Evolutionary conservation across 2,888 invertebrate species (phyloP).

Genomic region (Acanthacorydalis orientalis): DNA sequence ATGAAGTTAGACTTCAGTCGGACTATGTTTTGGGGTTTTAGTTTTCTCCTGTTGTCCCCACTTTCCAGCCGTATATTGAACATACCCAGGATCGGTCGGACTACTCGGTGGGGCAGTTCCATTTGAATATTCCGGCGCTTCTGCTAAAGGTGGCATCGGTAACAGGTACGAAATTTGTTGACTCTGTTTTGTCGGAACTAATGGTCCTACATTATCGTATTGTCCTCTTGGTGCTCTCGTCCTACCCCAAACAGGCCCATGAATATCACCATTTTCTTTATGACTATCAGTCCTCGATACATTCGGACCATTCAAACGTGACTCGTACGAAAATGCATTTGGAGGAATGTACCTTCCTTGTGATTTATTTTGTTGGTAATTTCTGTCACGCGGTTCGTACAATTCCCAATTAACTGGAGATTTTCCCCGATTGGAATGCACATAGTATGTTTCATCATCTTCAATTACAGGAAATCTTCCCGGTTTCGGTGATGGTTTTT

Average conservation of each 20-base stretch:
- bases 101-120: conserved; percentile 36
- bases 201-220: background rate
- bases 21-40: conserved; percentile 41
- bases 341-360: too few species aligned
- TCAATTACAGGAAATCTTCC: background rate
- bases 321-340: too few species aligned
- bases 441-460: background rate
- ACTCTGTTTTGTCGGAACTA: background rate
- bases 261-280: background rate
- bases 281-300: background rate
- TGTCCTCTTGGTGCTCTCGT: background rate
- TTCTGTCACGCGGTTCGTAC: too few species aligned
- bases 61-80: conserved; percentile 51
- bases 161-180: conserved; percentile 18
- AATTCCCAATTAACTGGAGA: too few species aligned
- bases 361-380: too few species aligned
- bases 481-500: background rate
- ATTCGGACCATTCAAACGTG: background rate
- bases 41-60: conserved; percentile 33
- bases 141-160: conserved; percentile 32
- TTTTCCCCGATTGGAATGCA: too few species aligned
- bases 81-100: conserved; percentile 56
- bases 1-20: conserved; percentile 11
- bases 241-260: conserved; percentile 3
- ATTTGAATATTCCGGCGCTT: conserved; percentile 20